Base-by-base conservation (phyloP, 1,140 invertebrate species). In the Himalopsyche phryganea region DNA sequence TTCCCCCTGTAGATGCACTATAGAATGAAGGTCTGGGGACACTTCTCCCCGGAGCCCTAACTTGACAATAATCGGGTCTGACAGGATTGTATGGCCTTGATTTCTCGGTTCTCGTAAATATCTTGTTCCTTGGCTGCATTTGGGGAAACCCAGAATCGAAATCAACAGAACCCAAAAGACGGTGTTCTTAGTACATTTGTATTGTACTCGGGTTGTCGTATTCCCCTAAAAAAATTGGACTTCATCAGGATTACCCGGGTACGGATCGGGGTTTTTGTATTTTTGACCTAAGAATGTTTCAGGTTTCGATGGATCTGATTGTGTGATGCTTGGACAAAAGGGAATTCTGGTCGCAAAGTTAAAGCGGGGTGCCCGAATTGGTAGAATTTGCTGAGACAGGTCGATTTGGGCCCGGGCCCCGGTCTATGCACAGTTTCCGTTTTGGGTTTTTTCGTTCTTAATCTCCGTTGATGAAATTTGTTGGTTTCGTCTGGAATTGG, bases 221-320 rank as follows among this genome's bases (percentile, higher is more conserved):
- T 49, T 57, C 53, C 40, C 58, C 32, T 58, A 54, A 18, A 63
- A 63, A 19, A 33, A 36, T 18, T 63, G 57, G 2, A 60, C 28
- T n/a, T 63, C 61, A 10, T 44, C 23, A 0, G 58, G 58, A 38
- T 60, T 63, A 38, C 60, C 50, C 3, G 70, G 67, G 38, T 70
- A 55, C 17, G 79, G 76, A 44, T 79, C 77, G 17, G 80, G 80
- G 67, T 79, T 81, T 56, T 81, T 78, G 54, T 81, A 81, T 36
- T 81, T 80, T 72, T 82, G 77, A 10, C 80, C 80, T 20, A 82
- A 67, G 63, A 81, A 82, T 13, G 78, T 80, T 71, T 82, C 80
- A 45, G 76, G 78, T 66, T 81, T 78, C 6, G 79, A 79, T 2
- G 80, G 79, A 63, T 81, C 75, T 79, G 74, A 64, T 79, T 77